phyloP scores from a whole-genome alignment of 2,888 invertebrate species.

The Drosophila bunnanda region DNA sequence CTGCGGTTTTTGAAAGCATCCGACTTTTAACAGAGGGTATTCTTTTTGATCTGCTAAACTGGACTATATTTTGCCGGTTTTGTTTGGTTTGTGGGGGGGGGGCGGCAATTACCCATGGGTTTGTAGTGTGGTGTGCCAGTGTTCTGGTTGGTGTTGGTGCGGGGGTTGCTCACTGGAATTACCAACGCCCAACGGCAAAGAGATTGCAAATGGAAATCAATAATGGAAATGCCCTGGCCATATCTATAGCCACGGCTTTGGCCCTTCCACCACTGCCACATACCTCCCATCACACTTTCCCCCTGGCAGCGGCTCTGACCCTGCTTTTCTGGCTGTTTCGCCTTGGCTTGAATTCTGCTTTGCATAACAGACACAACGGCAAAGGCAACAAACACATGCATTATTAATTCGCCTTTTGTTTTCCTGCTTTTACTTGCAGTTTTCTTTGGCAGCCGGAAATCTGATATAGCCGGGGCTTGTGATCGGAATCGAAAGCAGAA shows the following conservation, averaged over 20 bases:
- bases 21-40: constrained; percentile 3
- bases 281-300: not conserved
- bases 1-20: not conserved
- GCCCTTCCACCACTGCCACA: not conserved
- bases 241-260: constrained; percentile 20
- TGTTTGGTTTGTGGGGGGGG: constrained; percentile 34
- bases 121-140: constrained; percentile 1
- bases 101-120: constrained; percentile 37
- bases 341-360: constrained; percentile 35
- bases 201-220: constrained; percentile 68
- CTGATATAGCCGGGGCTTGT: constrained; percentile 47
- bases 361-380: constrained; percentile 33
- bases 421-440: constrained; percentile 31
- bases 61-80: constrained; percentile 8
- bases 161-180: constrained; percentile 32
- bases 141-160: constrained; percentile 3
- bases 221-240: constrained; percentile 61
- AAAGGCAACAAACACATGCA: constrained; percentile 27
- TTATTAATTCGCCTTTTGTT: constrained; percentile 36
- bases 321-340: constrained; percentile 19
- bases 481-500: constrained; percentile 13
- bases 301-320: not conserved
- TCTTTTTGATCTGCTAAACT: constrained; percentile 3
- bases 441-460: constrained; percentile 61
- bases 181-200: constrained; percentile 39